A percentile compares a stretch with the other conserved stretches of the same genome.
Evolutionary conservation across 2,113 vertebrate species (phyloP).

Genomic region (Tor tambroides): DNA sequence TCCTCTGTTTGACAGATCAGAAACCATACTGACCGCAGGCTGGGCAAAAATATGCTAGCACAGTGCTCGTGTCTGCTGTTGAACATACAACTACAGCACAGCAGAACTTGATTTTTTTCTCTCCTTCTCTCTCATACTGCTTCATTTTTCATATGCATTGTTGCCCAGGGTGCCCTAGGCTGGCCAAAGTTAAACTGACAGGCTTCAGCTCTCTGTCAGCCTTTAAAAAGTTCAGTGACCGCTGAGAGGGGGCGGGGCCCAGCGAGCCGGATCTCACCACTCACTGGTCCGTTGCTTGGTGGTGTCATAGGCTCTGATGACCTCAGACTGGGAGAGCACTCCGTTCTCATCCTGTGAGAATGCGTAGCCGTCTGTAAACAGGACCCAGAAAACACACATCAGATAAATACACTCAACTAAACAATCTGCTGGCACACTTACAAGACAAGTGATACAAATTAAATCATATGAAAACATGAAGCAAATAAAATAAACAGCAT

Average conservation of each 20-base stretch:
- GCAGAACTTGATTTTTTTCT: slow-evolving; percentile 57
- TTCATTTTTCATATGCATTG: slow-evolving; percentile 49
- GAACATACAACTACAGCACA: slow-evolving; percentile 72
- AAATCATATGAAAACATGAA: slow-evolving; percentile 8
- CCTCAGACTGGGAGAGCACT: slow-evolving; percentile 97
- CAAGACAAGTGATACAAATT: background rate
- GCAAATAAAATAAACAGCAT: background rate
- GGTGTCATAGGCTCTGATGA: slow-evolving; percentile 96
- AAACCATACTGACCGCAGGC: slow-evolving; percentile 74
- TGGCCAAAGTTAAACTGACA: slow-evolving; percentile 55
- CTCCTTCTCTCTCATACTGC: background rate
- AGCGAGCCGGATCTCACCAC: slow-evolving; percentile 80
- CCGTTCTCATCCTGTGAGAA: slow-evolving; percentile 99
- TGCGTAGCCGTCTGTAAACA: slow-evolving; percentile 89
- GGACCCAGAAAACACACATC: background rate
- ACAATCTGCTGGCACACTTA: background rate
- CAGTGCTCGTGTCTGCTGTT: slow-evolving; percentile 83
- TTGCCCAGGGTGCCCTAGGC: slow-evolving; percentile 37
- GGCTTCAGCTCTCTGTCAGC: slow-evolving; percentile 46
- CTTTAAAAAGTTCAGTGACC: slow-evolving; percentile 57
- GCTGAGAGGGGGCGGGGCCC: slow-evolving; percentile 45
- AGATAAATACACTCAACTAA: background rate
- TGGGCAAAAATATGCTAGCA: slow-evolving; percentile 76
- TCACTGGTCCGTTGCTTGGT: slow-evolving; percentile 93
- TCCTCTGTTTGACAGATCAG: slow-evolving; percentile 74